Evolutionary conservation across 2,888 invertebrate genomes (phyloP), one percentile per base, ranked within the genome.

Genomic region (Embidobia sp.): DNA sequence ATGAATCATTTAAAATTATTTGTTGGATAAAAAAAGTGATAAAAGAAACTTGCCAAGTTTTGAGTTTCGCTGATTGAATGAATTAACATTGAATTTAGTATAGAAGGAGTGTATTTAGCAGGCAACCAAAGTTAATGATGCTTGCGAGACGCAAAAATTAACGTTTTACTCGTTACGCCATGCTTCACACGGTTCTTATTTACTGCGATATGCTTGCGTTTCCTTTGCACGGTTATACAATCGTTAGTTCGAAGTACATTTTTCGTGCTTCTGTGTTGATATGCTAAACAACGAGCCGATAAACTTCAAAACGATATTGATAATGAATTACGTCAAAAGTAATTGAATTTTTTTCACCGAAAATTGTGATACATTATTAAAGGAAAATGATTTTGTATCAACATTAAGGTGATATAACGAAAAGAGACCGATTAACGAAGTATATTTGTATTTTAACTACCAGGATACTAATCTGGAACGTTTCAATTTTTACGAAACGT

Each of bases 141-240:
- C 51, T 53, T 57, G 37, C 29, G 57, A 59, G 66, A 64, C 26
- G 69, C 27, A 70, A 27, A 64, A 61, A 74, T 78, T 74, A 74
- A 53, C 70, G 64, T 78, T 78, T 78, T 69, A 64, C 74, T 70
- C 53, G 78, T 78, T 74, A 70, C 69, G 74, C 69, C 74, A 44
- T 61, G 69, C 73, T 78, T 64, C 59, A 59, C 67, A 59, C 69
- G 69, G 33, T 67, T 73, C 77, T 49, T 64, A 74, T 77, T 55
- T 69, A 40, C 67, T 35, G 59, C 46, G 57, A 69, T 63, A 64
- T 63, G 44, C 29, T 27, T 51, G 33, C 57, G 49, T 67, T 77
- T 77, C 77, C 77, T 73, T 67, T 63, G 55, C 61, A 37, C 61
- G 37, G 57, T 77, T 77, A 77, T 73, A 70, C 70, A 78, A 78